Conservation (phyloP, 2,797 vertebrate genomes). For the Amazona finschi region DNA sequence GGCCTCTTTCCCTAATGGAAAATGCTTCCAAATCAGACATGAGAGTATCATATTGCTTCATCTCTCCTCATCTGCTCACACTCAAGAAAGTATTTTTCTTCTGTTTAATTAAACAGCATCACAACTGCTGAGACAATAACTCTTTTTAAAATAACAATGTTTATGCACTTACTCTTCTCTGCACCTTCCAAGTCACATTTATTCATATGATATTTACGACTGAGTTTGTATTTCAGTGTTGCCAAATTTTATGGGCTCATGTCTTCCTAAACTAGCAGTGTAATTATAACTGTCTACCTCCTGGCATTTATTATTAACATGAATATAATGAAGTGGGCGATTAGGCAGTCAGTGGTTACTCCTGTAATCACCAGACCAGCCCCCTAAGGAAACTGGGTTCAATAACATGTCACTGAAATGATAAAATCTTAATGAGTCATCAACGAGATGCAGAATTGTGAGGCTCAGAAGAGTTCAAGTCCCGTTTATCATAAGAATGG, state of each 20-base stretch:
- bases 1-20: background rate
- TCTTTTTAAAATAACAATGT: constrained; percentile 1
- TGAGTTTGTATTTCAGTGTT: constrained; percentile 38
- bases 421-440: constrained; percentile 69
- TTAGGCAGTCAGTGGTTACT: constrained; percentile 65
- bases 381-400: constrained; percentile 56
- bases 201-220: background rate
- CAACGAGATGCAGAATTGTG: background rate
- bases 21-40: background rate
- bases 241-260: constrained; percentile 17
- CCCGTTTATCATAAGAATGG: constrained; percentile 52
- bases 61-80: background rate
- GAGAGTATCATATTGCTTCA: background rate
- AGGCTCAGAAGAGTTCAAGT: constrained; percentile 32
- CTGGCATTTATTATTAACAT: constrained; percentile 72
- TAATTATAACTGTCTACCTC: constrained; percentile 60
- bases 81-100: background rate
- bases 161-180: background rate
- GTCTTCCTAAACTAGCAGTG: constrained; percentile 53
- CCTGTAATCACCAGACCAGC: constrained; percentile 50
- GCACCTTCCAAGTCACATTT: constrained; percentile 6
- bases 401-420: constrained; percentile 58
- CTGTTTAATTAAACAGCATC: background rate
- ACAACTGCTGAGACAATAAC: background rate
- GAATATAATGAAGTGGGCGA: constrained; percentile 68